Base-by-base conservation (phyloP, 2,113 vertebrate species). In the Fulica atra region DNA sequence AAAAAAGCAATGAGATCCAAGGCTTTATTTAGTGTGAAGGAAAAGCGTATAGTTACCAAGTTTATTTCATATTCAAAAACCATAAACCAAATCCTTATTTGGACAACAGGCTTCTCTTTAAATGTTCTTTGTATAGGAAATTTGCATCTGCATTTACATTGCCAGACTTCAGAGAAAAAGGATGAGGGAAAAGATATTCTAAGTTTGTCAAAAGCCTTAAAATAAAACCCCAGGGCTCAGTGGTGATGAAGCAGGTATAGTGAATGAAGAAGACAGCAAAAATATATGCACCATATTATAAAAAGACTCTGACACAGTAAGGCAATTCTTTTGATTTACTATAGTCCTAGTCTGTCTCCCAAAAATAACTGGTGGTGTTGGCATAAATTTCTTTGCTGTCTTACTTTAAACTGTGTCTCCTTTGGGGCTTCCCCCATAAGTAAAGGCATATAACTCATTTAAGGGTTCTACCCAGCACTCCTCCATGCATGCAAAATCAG, bases 241-340 rank as follows among this genome's bases (percentile, higher is more conserved):
- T 69, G 60, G 24, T 59, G n/a, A 25, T 78, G 40, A 76, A 91
- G 48, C 15, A 73, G 54, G 19, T 65, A 33, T 88, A 70, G 14
- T 0, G 4, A 73, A 79, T 68, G 48, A 79, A 81, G 74, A 78
- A n/a, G 44, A 82, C 26, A 85, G 59, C 26, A 63, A 91, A 94
- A 57, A 95, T 88, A 65, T 26, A 69, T 65, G n/a, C 20, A 70
- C 6, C 18, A 12, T 31, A n/a, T 63, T 79, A 73, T 64, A 84
- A 88, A 95, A 91, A 65, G 57, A 61, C 9, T 71, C 36, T 61
- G 78, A 93, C 50, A 79, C 23, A 84, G 24, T 73, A 94, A 85
- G 93, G n/a, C 70, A 89, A 91, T 81, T 76, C 18, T 63, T 70
- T 38, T 77, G 84, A 86, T 94, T 96, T 95, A n/a, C 64, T 85